These are phyloP conservation scores for Planiliza haematocheilus DNA, from an alignment of 2,113 vertebrate species.

Conservation along the genomic window DNA sequence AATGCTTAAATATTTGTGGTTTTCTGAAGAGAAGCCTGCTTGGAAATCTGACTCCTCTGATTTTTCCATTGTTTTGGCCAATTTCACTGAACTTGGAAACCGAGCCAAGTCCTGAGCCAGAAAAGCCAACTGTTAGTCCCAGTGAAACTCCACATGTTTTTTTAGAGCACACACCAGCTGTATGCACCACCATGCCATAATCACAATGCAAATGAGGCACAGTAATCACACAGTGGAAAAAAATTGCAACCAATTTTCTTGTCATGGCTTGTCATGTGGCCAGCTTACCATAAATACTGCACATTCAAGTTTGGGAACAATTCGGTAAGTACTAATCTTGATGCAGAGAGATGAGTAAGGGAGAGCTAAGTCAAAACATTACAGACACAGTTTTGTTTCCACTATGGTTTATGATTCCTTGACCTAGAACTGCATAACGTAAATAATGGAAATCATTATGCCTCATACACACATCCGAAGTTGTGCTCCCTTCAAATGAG, in stretches of 20 bases:
- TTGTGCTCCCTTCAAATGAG: too few species aligned
- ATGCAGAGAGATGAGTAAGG: conserved; percentile 5
- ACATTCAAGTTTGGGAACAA: background rate
- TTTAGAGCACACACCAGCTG: conserved; percentile 17
- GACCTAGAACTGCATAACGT: background rate
- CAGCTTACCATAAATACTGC: conserved; percentile 8
- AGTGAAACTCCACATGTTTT: conserved; percentile 4
- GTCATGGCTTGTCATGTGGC: conserved; percentile 13
- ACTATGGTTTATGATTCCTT: background rate
- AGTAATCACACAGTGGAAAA: conserved; percentile 10
- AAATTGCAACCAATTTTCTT: conserved; percentile 37
- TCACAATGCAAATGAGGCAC: conserved; percentile 18
- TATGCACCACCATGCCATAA: conserved; percentile 15
- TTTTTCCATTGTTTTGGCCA: conserved; percentile 68
- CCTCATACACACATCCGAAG: too few species aligned
- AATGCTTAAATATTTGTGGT: conserved; percentile 46
- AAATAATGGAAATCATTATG: background rate
- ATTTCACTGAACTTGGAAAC: conserved; percentile 38
- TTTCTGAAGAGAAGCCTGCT: conserved; percentile 25
- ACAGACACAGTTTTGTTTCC: background rate
- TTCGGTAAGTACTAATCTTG: background rate
- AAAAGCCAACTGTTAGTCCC: conserved; percentile 26
- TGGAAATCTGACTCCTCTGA: conserved; percentile 52
- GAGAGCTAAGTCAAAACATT: background rate
- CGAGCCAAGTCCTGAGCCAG: conserved; percentile 21